These are phyloP conservation scores for Thaumatotibia leucotreta DNA, from an alignment of 1,140 invertebrate species.

Conservation along the genomic window DNA sequence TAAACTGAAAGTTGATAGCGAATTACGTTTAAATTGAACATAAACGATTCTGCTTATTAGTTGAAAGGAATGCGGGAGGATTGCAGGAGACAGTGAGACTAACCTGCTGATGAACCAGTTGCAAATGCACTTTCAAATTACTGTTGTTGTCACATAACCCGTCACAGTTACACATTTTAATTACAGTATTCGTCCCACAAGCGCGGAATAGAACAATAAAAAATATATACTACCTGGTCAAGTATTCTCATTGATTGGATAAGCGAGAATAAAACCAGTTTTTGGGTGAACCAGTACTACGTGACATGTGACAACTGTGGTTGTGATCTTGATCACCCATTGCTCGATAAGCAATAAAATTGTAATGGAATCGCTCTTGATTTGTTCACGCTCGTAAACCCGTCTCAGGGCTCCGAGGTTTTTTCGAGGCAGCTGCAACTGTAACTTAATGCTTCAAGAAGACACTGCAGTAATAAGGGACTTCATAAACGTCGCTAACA, in stretches of 20 bases:
- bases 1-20: slow-evolving; percentile 23
- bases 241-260: no score
- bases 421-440: slow-evolving; percentile 18
- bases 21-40: slow-evolving; percentile 11
- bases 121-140: not conserved
- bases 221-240: no score
- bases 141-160: no score
- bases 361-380: slow-evolving; percentile 15
- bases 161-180: no score
- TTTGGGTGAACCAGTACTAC: not conserved
- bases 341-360: not conserved
- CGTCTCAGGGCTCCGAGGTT: slow-evolving; percentile 24
- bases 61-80: slow-evolving; percentile 25
- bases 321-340: not conserved
- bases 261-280: no score
- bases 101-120: not conserved
- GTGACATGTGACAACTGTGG: not conserved
- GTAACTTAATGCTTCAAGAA: slow-evolving; percentile 22
- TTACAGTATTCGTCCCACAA: no score
- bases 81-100: not conserved
- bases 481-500: slow-evolving; percentile 28
- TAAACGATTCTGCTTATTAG: slow-evolving; percentile 28
- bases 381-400: slow-evolving; percentile 31
- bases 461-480: slow-evolving; percentile 18
- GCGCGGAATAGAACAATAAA: no score